phyloP scores from a whole-genome alignment of 2,113 vertebrate species.

The Paradoxurus hermaphroditus region DNA sequence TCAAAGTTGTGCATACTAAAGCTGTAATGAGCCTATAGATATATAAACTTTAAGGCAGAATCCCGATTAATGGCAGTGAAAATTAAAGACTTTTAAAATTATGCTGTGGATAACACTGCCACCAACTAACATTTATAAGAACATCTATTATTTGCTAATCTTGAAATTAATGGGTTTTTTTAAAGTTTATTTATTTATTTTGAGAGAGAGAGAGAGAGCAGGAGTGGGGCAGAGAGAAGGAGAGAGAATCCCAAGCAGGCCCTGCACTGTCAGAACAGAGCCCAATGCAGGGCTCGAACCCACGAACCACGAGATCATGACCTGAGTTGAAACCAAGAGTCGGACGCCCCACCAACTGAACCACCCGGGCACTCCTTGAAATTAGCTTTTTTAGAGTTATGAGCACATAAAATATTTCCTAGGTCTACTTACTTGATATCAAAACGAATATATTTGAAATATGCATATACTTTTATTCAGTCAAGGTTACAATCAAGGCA shows the following conservation, averaged over 20 bases:
- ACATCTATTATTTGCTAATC: background rate
- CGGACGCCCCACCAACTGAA: too few species aligned
- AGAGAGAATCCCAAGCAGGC: too few species aligned
- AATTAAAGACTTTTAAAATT: background rate
- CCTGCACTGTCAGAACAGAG: too few species aligned
- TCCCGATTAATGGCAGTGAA: background rate
- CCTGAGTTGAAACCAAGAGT: too few species aligned
- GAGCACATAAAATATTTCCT: background rate
- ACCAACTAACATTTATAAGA: background rate
- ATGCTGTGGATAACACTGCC: background rate
- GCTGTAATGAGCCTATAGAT: background rate
- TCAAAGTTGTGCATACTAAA: background rate
- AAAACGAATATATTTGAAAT: constrained; percentile 8
- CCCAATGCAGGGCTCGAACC: too few species aligned
- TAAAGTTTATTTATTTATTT: too few species aligned
- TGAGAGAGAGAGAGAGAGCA: too few species aligned
- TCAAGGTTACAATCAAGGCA: background rate
- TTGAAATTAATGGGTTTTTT: background rate
- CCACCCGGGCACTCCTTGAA: background rate
- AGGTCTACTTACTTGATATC: background rate
- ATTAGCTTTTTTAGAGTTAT: background rate
- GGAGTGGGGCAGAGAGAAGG: too few species aligned
- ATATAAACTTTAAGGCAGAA: background rate
- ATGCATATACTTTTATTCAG: background rate
- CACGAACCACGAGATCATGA: too few species aligned